These are phyloP conservation scores for Eupithecia inturbata DNA, from an alignment of 2,888 invertebrate genomes.

Conservation along the genomic window DNA sequence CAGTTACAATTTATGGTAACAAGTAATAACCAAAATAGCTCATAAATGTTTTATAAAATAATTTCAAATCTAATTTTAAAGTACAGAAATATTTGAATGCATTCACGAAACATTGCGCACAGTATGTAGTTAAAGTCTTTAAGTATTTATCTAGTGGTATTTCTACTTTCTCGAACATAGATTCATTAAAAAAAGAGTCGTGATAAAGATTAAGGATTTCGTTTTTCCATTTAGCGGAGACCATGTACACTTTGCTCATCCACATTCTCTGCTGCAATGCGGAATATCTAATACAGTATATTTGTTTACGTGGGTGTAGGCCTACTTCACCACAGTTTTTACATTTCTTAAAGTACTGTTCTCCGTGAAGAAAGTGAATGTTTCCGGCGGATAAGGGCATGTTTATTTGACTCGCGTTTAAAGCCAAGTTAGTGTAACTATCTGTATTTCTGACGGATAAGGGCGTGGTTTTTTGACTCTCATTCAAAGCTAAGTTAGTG, in stretches of 20 bases:
- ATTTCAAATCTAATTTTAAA: not conserved
- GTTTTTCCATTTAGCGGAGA: constrained; percentile 15
- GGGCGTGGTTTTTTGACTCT: constrained; percentile 29
- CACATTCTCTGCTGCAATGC: constrained; percentile 21
- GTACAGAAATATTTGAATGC: not conserved
- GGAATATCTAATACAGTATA: not conserved
- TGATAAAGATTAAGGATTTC: constrained; percentile 20
- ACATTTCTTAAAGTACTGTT: not conserved
- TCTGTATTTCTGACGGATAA: not conserved
- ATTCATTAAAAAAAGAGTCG: constrained; percentile 34
- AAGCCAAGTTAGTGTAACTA: constrained; percentile 17
- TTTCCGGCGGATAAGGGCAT: constrained; percentile 13
- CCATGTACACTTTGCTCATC: constrained; percentile 23
- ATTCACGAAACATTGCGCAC: not conserved
- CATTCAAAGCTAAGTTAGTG: constrained; percentile 17
- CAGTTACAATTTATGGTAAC: not conserved
- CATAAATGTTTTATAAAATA: constrained; percentile 20
- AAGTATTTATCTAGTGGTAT: constrained; percentile 20
- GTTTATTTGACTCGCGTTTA: constrained; percentile 25
- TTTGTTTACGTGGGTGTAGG: not conserved
- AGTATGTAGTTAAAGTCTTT: constrained; percentile 16
- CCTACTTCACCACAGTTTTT: not conserved
- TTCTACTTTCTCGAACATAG: constrained; percentile 26
- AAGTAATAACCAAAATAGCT: constrained; percentile 26
- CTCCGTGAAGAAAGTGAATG: not conserved